A percentile compares a stretch with the other conserved stretches of the same genome.
These are phyloP conservation scores for Ophion slaviceki DNA, from an alignment of 2,888 invertebrate species.

Conservation along the genomic window DNA sequence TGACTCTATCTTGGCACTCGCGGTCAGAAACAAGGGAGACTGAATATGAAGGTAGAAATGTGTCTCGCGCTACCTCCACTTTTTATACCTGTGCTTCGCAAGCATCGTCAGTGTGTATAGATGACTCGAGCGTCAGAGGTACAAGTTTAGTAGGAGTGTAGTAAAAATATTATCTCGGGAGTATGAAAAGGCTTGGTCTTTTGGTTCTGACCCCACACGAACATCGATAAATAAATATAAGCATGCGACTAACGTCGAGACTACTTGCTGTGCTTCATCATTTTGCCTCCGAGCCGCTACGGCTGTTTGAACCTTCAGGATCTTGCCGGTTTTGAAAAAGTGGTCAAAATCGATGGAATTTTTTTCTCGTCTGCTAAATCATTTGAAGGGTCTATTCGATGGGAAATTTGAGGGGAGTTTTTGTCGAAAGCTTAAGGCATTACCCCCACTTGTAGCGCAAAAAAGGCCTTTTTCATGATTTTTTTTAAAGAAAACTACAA, in stretches of 20 bases:
- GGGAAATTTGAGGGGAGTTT: too few species aligned
- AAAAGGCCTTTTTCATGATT: too few species aligned
- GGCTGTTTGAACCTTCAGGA: too few species aligned
- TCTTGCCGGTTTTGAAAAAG: neutral
- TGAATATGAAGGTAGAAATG: slow-evolving; percentile 44
- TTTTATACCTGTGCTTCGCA: slow-evolving; percentile 12
- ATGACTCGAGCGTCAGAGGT: slow-evolving; percentile 4
- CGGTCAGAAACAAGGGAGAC: slow-evolving; percentile 51
- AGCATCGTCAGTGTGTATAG: slow-evolving; percentile 13
- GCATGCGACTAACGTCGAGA: slow-evolving; percentile 8
- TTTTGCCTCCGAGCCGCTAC: neutral
- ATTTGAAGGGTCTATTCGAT: too few species aligned
- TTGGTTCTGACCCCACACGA: slow-evolving; percentile 31
- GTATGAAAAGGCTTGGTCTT: slow-evolving; percentile 15
- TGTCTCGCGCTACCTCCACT: slow-evolving; percentile 21
- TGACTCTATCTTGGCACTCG: slow-evolving; percentile 41
- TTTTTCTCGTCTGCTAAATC: neutral
- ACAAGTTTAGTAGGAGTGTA: slow-evolving; percentile 16
- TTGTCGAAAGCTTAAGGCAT: too few species aligned
- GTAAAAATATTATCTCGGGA: slow-evolving; percentile 38
- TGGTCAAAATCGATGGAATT: neutral
- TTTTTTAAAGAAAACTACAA: too few species aligned
- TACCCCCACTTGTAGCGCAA: too few species aligned
- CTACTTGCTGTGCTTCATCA: slow-evolving; percentile 8
- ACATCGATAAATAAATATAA: slow-evolving; percentile 29